Conservation (phyloP, 1,140 invertebrate species). For the Drosophila funebris region DNA sequence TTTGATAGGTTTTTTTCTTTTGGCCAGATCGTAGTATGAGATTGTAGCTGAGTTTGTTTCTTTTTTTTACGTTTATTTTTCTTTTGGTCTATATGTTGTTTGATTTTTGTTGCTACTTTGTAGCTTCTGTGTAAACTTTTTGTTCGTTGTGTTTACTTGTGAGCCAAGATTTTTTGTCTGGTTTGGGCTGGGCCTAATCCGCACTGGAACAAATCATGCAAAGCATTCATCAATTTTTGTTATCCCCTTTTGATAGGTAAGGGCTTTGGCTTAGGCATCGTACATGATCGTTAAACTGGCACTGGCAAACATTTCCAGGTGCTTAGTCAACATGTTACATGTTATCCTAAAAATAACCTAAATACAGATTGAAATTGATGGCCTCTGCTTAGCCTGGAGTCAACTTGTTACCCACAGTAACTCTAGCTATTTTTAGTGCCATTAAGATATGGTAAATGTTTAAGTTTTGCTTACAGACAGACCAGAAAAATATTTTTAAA, state of each 20-base stretch:
- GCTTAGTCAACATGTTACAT: constrained; percentile 55
- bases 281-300: constrained; percentile 28
- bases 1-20: constrained; percentile 70
- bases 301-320: constrained; percentile 57
- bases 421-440: background rate
- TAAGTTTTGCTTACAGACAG: constrained; percentile 66
- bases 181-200: constrained; percentile 34
- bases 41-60: constrained; percentile 17
- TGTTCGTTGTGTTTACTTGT: constrained; percentile 10
- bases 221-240: constrained; percentile 75
- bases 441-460: constrained; percentile 43
- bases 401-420: background rate
- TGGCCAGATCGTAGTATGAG: background rate
- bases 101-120: constrained; percentile 26
- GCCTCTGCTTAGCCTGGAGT: background rate
- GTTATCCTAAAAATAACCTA: constrained; percentile 65
- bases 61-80: background rate
- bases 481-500: background rate
- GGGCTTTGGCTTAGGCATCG: constrained; percentile 10
- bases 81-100: constrained; percentile 3
- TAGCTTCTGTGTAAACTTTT: constrained; percentile 33
- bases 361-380: constrained; percentile 73
- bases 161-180: constrained; percentile 1
- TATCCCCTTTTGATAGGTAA: constrained; percentile 34
- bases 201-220: constrained; percentile 53